Percentiles rank a stretch among this genome's conserved stretches.
Conservation (phyloP, 2,888 invertebrate species). For the Chymomyza fuscimana region DNA sequence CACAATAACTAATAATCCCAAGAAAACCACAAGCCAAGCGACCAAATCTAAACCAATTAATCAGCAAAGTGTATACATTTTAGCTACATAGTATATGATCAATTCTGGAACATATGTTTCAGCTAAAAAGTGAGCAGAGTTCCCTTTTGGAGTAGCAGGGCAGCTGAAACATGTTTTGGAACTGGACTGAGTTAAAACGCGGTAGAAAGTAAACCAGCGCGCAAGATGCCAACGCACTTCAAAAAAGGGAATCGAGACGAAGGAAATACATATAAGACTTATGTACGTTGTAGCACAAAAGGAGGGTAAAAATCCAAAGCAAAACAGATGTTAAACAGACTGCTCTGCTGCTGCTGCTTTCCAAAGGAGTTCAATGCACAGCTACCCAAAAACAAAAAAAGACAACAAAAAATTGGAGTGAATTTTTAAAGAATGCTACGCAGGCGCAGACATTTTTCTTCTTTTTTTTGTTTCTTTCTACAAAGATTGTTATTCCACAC, state of each 20-base stretch:
- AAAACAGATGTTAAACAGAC: constrained; percentile 72
- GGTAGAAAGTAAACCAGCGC: constrained; percentile 54
- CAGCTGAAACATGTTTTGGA: constrained; percentile 67
- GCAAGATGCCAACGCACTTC: constrained; percentile 59
- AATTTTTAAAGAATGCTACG: constrained; percentile 55
- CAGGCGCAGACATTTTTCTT: constrained; percentile 44
- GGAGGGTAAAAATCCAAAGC: constrained; percentile 52
- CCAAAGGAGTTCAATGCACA: constrained; percentile 53
- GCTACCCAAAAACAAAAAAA: neutral
- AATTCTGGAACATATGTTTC: constrained; percentile 60
- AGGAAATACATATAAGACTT: constrained; percentile 4
- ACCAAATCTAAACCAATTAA: constrained; percentile 67
- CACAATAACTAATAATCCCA: constrained; percentile 25
- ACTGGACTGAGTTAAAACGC: constrained; percentile 30
- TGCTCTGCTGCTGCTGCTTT: constrained; percentile 45
- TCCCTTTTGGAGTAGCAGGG: constrained; percentile 37
- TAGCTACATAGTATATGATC: constrained; percentile 14
- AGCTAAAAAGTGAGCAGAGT: constrained; percentile 34
- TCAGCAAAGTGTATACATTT: constrained; percentile 41
- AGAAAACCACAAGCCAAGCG: constrained; percentile 39
- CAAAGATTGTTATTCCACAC: constrained; percentile 49
- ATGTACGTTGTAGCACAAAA: constrained; percentile 14
- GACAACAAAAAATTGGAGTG: constrained; percentile 47
- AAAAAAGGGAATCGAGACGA: constrained; percentile 18
- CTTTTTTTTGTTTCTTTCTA: constrained; percentile 14